Evolutionary conservation across 1,140 invertebrate genomes (phyloP).

Genomic region (Pissodes strobi): DNA sequence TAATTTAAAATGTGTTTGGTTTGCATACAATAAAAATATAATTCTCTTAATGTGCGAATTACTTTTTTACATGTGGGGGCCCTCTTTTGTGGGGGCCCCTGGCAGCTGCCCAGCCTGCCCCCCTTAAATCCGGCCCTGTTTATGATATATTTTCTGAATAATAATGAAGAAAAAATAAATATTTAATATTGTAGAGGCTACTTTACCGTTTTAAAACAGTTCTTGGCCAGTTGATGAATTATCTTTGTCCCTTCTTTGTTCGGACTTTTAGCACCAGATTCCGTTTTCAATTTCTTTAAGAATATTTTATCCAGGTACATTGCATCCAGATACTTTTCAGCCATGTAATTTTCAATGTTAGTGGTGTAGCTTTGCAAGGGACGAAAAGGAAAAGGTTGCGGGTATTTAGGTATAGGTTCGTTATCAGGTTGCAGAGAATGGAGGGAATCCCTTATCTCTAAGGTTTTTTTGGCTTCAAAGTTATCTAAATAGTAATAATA

Average conservation of each 20-base stretch:
- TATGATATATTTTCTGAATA: no score
- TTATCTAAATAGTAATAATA: background rate
- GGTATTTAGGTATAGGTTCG: conserved; percentile 42
- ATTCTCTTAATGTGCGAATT: no score
- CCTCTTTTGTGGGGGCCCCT: no score
- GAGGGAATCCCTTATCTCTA: conserved; percentile 53
- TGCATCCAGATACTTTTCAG: conserved; percentile 62
- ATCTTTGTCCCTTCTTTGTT: conserved; percentile 57
- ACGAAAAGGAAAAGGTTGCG: conserved; percentile 44
- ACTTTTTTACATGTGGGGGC: no score
- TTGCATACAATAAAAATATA: no score
- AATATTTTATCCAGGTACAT: conserved; percentile 63
- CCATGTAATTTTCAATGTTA: conserved; percentile 57
- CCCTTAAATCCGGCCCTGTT: no score
- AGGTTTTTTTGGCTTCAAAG: background rate
- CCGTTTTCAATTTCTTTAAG: conserved; percentile 55
- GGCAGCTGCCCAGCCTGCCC: no score
- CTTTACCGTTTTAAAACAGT: conserved; percentile 56
- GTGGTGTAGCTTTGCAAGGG: conserved; percentile 58
- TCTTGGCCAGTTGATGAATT: conserved; percentile 54
- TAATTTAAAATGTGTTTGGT: no score
- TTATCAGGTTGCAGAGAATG: conserved; percentile 51
- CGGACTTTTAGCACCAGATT: conserved; percentile 57
- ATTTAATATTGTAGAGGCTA: no score
- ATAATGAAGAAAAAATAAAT: no score